These are phyloP conservation scores for Drosophila kikkawai DNA, from an alignment of 1,140 invertebrate genomes.

Conservation along the genomic window DNA sequence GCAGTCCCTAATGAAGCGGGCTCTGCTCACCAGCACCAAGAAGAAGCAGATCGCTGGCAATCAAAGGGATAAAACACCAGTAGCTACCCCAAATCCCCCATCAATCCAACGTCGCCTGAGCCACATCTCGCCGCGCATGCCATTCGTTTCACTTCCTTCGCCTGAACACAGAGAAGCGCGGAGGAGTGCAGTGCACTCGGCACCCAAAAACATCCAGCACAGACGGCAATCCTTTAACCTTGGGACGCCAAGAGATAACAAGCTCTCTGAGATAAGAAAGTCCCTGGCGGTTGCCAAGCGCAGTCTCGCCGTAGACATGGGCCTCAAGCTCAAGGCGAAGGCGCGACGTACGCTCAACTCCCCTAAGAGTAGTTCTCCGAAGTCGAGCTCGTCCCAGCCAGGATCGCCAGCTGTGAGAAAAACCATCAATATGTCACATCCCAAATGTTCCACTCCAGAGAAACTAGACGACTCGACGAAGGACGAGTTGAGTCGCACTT, in stretches of 20 bases:
- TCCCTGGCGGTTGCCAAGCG: constrained; percentile 47
- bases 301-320: constrained; percentile 37
- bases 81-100: constrained; percentile 2
- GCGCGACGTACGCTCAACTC: constrained; percentile 67
- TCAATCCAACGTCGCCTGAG: constrained; percentile 42
- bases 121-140: constrained; percentile 46
- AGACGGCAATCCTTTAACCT: constrained; percentile 26
- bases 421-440: neutral
- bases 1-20: constrained; percentile 76
- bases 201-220: constrained; percentile 47
- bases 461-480: neutral
- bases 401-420: neutral
- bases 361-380: constrained; percentile 36
- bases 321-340: constrained; percentile 61
- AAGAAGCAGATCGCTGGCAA: constrained; percentile 63
- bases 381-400: constrained; percentile 1
- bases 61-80: constrained; percentile 12
- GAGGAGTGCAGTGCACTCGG: constrained; percentile 6
- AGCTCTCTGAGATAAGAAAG: constrained; percentile 58
- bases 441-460: constrained; percentile 36
- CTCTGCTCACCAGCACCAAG: constrained; percentile 72
- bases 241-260: constrained; percentile 53
- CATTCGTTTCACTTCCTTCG: constrained; percentile 26
- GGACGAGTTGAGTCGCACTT: constrained; percentile 57
- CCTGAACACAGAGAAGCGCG: neutral